Evolutionary conservation across 2,797 vertebrate species (phyloP).

Genomic region (Gephyroberyx darwinii): DNA sequence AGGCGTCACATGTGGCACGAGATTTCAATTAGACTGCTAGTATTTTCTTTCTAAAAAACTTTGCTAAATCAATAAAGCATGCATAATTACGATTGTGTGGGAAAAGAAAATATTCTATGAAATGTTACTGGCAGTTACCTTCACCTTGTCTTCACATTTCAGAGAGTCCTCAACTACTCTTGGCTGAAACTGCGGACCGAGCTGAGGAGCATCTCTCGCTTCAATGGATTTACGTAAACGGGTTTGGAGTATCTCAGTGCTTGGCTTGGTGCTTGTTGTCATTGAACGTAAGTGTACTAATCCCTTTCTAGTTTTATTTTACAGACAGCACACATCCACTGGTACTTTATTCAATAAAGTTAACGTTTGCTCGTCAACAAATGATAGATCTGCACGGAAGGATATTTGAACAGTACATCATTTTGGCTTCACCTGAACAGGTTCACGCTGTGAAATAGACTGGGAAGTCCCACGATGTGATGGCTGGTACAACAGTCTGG

Average conservation of each 20-base stretch:
- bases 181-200: constrained; percentile 43
- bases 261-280: constrained; percentile 54
- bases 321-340: not conserved
- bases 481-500: constrained; percentile 96
- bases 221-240: constrained; percentile 80
- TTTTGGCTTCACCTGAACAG: constrained; percentile 66
- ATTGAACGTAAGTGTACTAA: constrained; percentile 67
- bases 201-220: constrained; percentile 65
- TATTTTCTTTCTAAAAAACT: not conserved
- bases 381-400: not conserved
- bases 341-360: not conserved
- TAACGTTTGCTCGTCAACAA: not conserved
- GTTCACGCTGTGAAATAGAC: constrained; percentile 61
- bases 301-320: not conserved
- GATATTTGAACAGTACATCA: not conserved
- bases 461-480: constrained; percentile 95
- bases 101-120: not conserved
- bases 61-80: not conserved
- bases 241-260: constrained; percentile 63
- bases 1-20: not conserved
- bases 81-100: not conserved
- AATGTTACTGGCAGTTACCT: constrained; percentile 35
- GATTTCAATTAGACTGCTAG: not conserved
- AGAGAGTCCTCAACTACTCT: constrained; percentile 52
- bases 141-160: constrained; percentile 18